These are phyloP conservation scores for Cephalopterus ornatus DNA, from an alignment of 2,113 vertebrate species.

Conservation along the genomic window DNA sequence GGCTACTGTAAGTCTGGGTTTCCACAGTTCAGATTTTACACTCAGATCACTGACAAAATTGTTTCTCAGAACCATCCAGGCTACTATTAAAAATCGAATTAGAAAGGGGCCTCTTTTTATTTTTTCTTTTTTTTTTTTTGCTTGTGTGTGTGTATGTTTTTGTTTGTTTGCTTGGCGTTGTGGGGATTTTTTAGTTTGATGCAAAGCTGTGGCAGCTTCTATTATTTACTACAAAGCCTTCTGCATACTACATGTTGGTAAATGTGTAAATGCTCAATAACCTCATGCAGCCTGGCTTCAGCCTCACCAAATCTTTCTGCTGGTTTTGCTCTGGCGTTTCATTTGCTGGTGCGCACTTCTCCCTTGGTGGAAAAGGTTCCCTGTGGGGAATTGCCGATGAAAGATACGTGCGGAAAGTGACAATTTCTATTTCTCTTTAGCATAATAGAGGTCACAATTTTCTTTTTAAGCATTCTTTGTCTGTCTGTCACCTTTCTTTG, in stretches of 20 bases:
- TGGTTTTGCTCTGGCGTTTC: background rate
- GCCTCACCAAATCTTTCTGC: background rate
- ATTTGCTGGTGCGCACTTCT: background rate
- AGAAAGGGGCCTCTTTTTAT: background rate
- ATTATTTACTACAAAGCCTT: background rate
- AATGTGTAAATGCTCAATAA: background rate
- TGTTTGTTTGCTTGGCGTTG: background rate
- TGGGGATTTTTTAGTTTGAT: background rate
- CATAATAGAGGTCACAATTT: background rate
- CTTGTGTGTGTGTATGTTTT: background rate
- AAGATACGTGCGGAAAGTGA: background rate
- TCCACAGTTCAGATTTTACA: background rate
- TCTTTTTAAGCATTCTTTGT: background rate
- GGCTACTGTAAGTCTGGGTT: background rate
- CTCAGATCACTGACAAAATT: background rate
- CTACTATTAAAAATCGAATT: background rate
- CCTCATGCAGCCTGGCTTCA: background rate
- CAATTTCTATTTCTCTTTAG: background rate
- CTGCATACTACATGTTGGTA: too few relatives aligned
- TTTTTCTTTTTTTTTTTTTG: background rate
- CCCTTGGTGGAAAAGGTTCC: background rate
- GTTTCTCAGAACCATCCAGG: background rate
- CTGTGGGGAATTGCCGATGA: background rate
- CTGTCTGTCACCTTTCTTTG: conserved; percentile 5
- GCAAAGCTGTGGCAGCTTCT: background rate